Conservation (phyloP, 2,113 vertebrate genomes). For the Odocoileus virginianus region DNA sequence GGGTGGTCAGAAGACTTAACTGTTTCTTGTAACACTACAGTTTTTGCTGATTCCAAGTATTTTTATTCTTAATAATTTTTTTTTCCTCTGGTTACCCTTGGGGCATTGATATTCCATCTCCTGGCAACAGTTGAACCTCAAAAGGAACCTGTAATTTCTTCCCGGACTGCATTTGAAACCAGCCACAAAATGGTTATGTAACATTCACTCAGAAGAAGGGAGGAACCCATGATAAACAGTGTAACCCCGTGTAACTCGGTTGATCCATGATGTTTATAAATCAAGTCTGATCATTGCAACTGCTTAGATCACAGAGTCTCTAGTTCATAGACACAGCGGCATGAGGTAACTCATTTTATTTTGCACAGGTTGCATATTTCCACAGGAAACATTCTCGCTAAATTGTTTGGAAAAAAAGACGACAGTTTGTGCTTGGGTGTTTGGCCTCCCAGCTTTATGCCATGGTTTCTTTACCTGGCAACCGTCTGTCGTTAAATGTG, state of each 20-base stretch:
- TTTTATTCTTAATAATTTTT: constrained; percentile 70
- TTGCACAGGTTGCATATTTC: constrained; percentile 98
- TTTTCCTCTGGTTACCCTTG: constrained; percentile 48
- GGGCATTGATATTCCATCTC: constrained; percentile 66
- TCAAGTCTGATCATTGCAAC: constrained; percentile 84
- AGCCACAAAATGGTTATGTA: constrained; percentile 84
- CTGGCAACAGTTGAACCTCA: constrained; percentile 76
- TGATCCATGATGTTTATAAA: constrained; percentile 83
- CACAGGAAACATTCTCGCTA: constrained; percentile 99
- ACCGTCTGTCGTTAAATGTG: constrained; percentile 98
- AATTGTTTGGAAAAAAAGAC: constrained; percentile 87
- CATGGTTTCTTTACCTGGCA: constrained; percentile 99
- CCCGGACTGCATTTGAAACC: constrained; percentile 83
- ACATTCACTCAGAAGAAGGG: constrained; percentile 84
- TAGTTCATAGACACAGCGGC: constrained; percentile 90
- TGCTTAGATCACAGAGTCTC: constrained; percentile 86
- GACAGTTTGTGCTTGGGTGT: constrained; percentile 90
- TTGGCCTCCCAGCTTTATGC: constrained; percentile 88
- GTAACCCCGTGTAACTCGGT: constrained; percentile 82
- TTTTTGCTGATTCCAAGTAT: constrained; percentile 67
- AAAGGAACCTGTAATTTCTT: constrained; percentile 83
- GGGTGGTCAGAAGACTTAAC: constrained; percentile 70
- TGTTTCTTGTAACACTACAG: constrained; percentile 72
- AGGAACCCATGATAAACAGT: constrained; percentile 83
- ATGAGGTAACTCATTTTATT: constrained; percentile 98